phyloP scores from a whole-genome alignment of 1,140 invertebrate species.

The Anadara kagoshimensis region DNA sequence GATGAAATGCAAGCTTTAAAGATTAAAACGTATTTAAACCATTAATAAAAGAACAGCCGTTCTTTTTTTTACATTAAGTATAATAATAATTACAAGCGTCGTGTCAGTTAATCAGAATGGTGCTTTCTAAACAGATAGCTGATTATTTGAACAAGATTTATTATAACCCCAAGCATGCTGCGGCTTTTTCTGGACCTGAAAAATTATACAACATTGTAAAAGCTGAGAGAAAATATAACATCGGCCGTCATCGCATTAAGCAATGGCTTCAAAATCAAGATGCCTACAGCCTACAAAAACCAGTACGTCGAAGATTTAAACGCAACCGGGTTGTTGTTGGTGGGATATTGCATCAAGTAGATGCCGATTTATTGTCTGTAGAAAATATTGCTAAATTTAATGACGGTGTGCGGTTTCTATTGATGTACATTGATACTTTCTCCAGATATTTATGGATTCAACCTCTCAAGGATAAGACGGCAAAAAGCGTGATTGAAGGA shows the following conservation, averaged over 20 bases:
- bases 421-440: constrained; percentile 28
- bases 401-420: constrained; percentile 19
- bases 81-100: too few species aligned
- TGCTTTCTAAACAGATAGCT: neutral
- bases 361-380: constrained; percentile 10
- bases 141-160: constrained; percentile 12
- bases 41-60: too few species aligned
- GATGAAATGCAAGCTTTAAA: too few species aligned
- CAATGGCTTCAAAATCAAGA: constrained; percentile 21
- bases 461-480: constrained; percentile 10
- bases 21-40: too few species aligned
- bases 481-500: neutral
- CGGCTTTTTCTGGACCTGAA: constrained; percentile 21
- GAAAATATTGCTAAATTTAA: constrained; percentile 15
- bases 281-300: constrained; percentile 10
- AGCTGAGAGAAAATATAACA: constrained; percentile 23
- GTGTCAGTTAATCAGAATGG: too few species aligned
- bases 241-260: constrained; percentile 2
- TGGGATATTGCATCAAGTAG: constrained; percentile 7
- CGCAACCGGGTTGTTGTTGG: constrained; percentile 8
- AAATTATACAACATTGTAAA: constrained; percentile 31
- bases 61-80: too few species aligned
- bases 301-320: constrained; percentile 7
- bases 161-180: constrained; percentile 3
- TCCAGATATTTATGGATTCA: constrained; percentile 5